Conservation (phyloP, 2,113 vertebrate genomes). For the Crotalus helleri region DNA sequence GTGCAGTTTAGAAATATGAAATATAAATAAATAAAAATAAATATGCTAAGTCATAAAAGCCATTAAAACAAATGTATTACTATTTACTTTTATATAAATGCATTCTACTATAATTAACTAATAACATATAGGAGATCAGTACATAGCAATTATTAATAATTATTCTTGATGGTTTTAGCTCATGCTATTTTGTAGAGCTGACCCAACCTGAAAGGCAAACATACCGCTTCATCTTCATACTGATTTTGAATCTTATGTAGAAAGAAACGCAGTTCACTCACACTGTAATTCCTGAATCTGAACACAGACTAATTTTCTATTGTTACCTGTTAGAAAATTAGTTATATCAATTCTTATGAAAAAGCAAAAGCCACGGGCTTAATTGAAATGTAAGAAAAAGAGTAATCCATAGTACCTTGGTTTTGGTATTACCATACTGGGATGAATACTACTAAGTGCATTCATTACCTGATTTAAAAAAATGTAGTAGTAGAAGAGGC, state of each 20-base stretch:
- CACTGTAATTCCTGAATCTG: slow-evolving; percentile 7
- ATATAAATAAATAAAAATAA: background rate
- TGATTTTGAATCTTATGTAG: slow-evolving; percentile 14
- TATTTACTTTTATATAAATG: background rate
- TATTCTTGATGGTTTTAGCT: background rate
- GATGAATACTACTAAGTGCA: background rate
- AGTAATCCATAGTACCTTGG: background rate
- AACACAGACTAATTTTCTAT: slow-evolving; percentile 29
- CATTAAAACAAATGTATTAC: background rate
- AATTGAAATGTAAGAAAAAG: slow-evolving; percentile 46
- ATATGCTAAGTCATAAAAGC: background rate
- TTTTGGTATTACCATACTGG: background rate
- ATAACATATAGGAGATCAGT: background rate
- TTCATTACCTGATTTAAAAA: background rate
- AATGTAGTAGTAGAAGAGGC: background rate
- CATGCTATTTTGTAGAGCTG: background rate
- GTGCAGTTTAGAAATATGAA: background rate
- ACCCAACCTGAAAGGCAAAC: slow-evolving; percentile 29
- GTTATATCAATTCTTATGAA: slow-evolving; percentile 4
- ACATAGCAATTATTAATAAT: background rate
- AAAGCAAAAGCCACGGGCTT: slow-evolving; percentile 27
- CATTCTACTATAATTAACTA: background rate
- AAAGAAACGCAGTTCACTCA: slow-evolving; percentile 28
- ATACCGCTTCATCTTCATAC: background rate
- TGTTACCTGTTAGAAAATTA: slow-evolving; percentile 29